Evolutionary conservation across 2,113 vertebrate species (phyloP).

Genomic region (Apistogramma diplotaenia): DNA sequence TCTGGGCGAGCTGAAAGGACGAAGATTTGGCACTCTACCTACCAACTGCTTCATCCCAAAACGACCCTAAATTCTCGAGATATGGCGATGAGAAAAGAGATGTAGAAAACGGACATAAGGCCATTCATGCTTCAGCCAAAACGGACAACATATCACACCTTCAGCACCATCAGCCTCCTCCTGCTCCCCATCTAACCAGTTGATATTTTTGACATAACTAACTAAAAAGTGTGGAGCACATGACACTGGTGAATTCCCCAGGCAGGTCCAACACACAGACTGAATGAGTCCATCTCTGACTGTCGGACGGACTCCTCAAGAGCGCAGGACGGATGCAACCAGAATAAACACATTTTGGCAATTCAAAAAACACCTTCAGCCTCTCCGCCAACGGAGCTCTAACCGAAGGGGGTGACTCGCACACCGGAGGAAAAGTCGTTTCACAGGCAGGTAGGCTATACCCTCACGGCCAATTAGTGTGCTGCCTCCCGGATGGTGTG

Average conservation of each 20-base stretch:
- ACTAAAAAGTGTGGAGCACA: constrained; percentile 48
- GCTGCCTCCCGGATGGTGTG: not conserved
- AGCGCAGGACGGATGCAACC: constrained; percentile 57
- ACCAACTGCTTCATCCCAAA: constrained; percentile 38
- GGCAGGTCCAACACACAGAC: constrained; percentile 39
- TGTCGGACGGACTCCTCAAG: constrained; percentile 52
- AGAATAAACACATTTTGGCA: constrained; percentile 46
- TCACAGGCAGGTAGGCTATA: constrained; percentile 54
- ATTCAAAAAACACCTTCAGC: constrained; percentile 33
- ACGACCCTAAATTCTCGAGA: constrained; percentile 26
- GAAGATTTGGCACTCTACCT: constrained; percentile 36
- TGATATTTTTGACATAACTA: constrained; percentile 40
- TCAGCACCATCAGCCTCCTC: not conserved
- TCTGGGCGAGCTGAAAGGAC: constrained; percentile 56
- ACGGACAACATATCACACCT: constrained; percentile 9
- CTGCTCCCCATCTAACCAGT: constrained; percentile 45
- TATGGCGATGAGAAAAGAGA: constrained; percentile 49
- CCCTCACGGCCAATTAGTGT: not conserved
- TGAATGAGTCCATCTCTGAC: constrained; percentile 62
- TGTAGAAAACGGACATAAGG: constrained; percentile 40
- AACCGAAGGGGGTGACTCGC: constrained; percentile 36
- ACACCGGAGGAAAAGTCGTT: constrained; percentile 35
- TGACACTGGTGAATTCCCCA: constrained; percentile 40
- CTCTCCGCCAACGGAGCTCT: constrained; percentile 30
- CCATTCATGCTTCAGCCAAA: constrained; percentile 41